Evolutionary conservation across 2,888 invertebrate genomes (phyloP), one percentile per base, ranked within the genome.

Genomic region (Tanypteryx hageni): DNA sequence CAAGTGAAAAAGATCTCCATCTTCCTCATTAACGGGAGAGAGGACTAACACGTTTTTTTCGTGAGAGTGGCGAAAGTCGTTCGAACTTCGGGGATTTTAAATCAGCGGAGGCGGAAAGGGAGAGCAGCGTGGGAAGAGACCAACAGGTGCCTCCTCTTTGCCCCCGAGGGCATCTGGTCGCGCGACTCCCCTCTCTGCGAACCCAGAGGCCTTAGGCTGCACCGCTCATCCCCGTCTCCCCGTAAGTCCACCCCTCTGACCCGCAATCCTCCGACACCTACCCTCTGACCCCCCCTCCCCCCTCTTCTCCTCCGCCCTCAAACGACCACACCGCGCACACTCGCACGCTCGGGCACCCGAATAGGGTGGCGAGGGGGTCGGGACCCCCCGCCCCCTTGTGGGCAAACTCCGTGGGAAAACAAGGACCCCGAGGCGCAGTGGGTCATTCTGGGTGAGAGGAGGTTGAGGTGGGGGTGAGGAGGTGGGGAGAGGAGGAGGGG

Each of bases 331-430:
- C 27, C 76, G 76, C 3, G 44, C 44, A 44, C 44, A 5, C 44
- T 44, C 44, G 27, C 76, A 76, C 76, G 13, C 76, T 76, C 13
- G 27, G 76, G 76, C 68, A 68, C 68, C 68, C 68, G 18, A 13
- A 76, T 4, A 0, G 76, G 44, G 44, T 44, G 44, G n/a, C n/a
- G n/a, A n/a, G n/a, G 44, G 44, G 44, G 44, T 44, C 44, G 44
- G 27, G 22, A 22, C 76, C 76, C 76, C 27, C 22, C 76, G 22
- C 76, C 76, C 76, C 27, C 27, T 22, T 76, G 76, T 76, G 76
- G 76, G 76, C 76, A 76, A 76, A 76, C 76, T 76, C 22, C 76
- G 76, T 76, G 76, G 76, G 76, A 76, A 76, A 76, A 76, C 76
- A 76, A 11, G 27, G 76, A n/a, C 76, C 27, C 27, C 76, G 76